Percentiles rank a stretch among this genome's conserved stretches.
Conservation (phyloP, 1,140 invertebrate species). For the Drosophila arizonae region DNA sequence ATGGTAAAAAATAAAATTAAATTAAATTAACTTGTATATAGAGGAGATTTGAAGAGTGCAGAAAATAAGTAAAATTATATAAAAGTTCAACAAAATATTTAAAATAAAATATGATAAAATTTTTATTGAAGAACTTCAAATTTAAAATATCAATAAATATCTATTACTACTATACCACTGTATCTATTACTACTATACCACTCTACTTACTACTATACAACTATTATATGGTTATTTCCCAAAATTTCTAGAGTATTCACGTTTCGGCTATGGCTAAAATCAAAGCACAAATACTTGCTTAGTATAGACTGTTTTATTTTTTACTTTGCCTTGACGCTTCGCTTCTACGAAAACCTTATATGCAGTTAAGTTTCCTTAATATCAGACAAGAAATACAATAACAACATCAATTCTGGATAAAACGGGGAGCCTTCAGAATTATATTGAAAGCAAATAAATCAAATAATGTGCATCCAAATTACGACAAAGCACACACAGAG, state of each 20-base stretch:
- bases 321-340: not conserved
- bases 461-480: conserved; percentile 77
- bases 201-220: too few species aligned
- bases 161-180: too few species aligned
- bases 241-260: conserved; percentile 1
- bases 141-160: too few species aligned
- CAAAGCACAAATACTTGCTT: not conserved
- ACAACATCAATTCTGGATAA: conserved; percentile 61
- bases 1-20: too few species aligned
- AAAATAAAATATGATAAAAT: too few species aligned
- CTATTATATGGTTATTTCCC: too few species aligned
- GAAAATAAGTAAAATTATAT: too few species aligned
- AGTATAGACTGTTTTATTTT: not conserved
- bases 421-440: conserved; percentile 52
- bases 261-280: not conserved
- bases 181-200: too few species aligned
- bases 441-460: conserved; percentile 78
- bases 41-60: too few species aligned
- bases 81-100: too few species aligned
- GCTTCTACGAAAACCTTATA: conserved; percentile 53
- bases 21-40: too few species aligned
- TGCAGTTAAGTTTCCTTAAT: conserved; percentile 50
- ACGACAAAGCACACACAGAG: conserved; percentile 68
- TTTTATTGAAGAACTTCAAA: too few species aligned
- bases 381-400: conserved; percentile 23